Base-by-base conservation (phyloP, 1,140 invertebrate species). In the Aphelinus certus region DNA sequence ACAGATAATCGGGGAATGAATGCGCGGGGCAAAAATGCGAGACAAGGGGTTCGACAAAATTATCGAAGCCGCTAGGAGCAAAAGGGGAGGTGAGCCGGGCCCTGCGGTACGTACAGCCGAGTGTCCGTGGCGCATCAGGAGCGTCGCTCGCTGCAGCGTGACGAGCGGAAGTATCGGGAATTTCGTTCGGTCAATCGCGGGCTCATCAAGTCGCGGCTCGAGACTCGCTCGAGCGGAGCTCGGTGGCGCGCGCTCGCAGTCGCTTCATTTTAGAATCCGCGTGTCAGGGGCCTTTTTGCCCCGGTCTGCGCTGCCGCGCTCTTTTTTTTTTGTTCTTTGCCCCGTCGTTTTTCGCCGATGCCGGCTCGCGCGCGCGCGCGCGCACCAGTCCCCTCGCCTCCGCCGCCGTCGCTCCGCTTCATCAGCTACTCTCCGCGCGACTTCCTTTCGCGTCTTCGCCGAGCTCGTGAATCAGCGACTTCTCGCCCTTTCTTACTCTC, bases 231-330 rank as follows among this genome's bases (percentile, higher is more conserved):
- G 43, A 26, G 26, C 26, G 26, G 26, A 26, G 26, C 26, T 26
- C 26, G 26, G 26, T 26, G 26, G 26, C 26, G 26, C 10, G 46
- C 65, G 49, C 70, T 62, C 66, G 26, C 66, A 62, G 58, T 71
- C 53, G 60, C 55, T 60, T 66, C 68, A 58, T 71, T 71, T 56
- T 63, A 69, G 49, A 60, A 49, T 60, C 56, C 4, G 45, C 45
- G 45, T 1, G 79, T 73, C 76, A 77, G 77, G 78, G 78, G 75
- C 79, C 78, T 79, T 79, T 79, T 80, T 74, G 26, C 26, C 26
- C 26, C 26, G 26, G 26, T 26, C 26, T 26, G 26, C 26, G 26
- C 26, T 26, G 26, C 26, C 26, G 26, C 73, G 74, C 77, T 76
- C 76, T 76, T 76, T 78, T 75, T 75, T 75, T 60, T 79, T 76